Conservation (phyloP, 2,888 invertebrate species). For the Yponomeuta plumbellus region DNA sequence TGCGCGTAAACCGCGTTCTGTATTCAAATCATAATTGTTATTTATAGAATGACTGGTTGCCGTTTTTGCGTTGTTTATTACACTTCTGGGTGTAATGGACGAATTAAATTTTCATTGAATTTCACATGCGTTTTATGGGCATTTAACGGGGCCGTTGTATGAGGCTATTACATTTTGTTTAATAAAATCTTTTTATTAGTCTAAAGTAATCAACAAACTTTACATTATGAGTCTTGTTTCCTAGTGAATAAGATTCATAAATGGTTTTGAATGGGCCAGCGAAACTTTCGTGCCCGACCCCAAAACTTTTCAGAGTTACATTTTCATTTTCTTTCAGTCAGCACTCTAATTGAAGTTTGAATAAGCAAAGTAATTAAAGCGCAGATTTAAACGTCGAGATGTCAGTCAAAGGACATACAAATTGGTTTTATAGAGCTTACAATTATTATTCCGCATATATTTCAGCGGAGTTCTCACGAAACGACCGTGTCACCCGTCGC, state of each 20-base stretch:
- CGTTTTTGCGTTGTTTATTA: not conserved
- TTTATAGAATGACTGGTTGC: constrained; percentile 2
- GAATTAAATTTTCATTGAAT: not conserved
- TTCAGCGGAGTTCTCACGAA: not conserved
- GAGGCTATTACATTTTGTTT: not conserved
- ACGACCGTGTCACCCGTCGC: not conserved
- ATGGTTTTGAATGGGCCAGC: not conserved
- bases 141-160: not conserved
- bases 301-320: not conserved
- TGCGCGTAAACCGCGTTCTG: constrained; percentile 6
- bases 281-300: not conserved
- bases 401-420: constrained; percentile 1
- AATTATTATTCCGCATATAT: not conserved
- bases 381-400: not conserved
- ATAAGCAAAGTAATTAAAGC: not conserved
- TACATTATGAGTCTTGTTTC: not conserved
- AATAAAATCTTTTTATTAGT: not conserved
- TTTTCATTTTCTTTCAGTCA: not conserved
- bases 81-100: not conserved
- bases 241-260: not conserved
- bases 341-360: not conserved
- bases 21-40: constrained; percentile 4
- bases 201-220: not conserved
- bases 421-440: not conserved
- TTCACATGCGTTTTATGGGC: not conserved